Evolutionary conservation across 2,113 vertebrate genomes (phyloP).

Genomic region (Silurus asotus): DNA sequence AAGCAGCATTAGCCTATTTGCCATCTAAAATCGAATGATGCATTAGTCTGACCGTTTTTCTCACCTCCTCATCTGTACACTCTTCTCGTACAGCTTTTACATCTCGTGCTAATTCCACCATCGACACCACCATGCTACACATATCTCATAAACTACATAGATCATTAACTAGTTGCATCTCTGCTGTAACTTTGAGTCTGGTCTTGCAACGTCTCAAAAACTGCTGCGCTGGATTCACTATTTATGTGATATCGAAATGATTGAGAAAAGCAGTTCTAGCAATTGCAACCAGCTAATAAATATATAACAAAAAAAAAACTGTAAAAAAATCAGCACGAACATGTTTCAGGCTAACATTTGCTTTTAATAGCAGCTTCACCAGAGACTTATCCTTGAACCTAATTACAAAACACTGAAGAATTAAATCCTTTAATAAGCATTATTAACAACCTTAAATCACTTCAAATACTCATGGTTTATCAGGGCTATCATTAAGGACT

Average conservation of each 20-base stretch:
- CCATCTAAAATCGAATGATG: not conserved
- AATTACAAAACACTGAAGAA: not conserved
- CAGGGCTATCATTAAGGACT: too few species aligned
- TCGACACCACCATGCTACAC: not conserved
- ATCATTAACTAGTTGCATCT: not conserved
- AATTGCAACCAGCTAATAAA: not conserved
- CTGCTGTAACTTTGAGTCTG: not conserved
- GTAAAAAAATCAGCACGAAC: not conserved
- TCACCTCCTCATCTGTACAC: not conserved
- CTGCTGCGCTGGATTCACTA: not conserved
- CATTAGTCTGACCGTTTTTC: not conserved
- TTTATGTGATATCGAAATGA: not conserved
- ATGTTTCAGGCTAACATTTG: not conserved
- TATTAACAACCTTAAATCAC: not conserved
- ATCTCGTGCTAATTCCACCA: not conserved
- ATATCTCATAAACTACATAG: too few species aligned
- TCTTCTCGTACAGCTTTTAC: not conserved
- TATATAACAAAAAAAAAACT: not conserved
- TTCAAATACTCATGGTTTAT: not conserved
- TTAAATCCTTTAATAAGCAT: not conserved
- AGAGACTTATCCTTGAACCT: not conserved
- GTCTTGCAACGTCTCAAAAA: not conserved
- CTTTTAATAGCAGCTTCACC: not conserved
- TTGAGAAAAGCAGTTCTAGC: not conserved
- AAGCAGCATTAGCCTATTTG: not conserved